Evolutionary conservation across 2,113 vertebrate species (phyloP), one percentile per base, ranked within the genome.

Genomic region (Crotalus viridis): DNA sequence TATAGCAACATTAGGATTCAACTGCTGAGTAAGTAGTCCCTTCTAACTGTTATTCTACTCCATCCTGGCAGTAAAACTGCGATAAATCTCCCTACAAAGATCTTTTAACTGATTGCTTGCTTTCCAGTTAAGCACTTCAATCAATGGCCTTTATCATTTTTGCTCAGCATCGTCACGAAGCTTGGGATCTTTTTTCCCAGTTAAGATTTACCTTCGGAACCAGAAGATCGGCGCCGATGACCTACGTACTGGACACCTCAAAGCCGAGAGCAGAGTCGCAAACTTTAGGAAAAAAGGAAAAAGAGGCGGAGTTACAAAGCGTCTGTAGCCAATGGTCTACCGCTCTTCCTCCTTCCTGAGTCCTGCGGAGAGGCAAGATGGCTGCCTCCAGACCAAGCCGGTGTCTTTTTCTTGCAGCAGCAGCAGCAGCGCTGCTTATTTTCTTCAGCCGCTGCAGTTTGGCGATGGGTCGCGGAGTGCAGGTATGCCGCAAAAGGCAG

Each of bases 401-500:
- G 1, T 0, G 51, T 12, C 3, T 92, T 28, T 4, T 10, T 1
- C 0, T 17, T 0, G 59, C 28, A 0, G 74, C 22, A 5, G 12
- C 22, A 5, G 12, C 10, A 43, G 43, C 43, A 43, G 24, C 10
- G 0, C 21, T 43, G 0, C 39, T 59, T 0, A 85, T 96, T 26
- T 88, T 95, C 0, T 19, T 96, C 33, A 81, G 61, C 10, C 94
- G 94, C 48, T 95, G 93, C 69, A 39, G 87, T 0, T 61, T 61
- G 13, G 96, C 33, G 28, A 51, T 55, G 1, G 28, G 89, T 28
- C 26, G 17, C 48, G 51, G 92, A 51, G 2, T 91, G 61, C 95
- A 97, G 96, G 96, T 97, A 96, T 43, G 92, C 21, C 64, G 17
- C 3, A 3, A 7, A 22, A 55, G 51, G 4, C 3, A 57, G 5